phyloP scores from a whole-genome alignment of 2,888 invertebrate species.

The Quadriops clusia region DNA sequence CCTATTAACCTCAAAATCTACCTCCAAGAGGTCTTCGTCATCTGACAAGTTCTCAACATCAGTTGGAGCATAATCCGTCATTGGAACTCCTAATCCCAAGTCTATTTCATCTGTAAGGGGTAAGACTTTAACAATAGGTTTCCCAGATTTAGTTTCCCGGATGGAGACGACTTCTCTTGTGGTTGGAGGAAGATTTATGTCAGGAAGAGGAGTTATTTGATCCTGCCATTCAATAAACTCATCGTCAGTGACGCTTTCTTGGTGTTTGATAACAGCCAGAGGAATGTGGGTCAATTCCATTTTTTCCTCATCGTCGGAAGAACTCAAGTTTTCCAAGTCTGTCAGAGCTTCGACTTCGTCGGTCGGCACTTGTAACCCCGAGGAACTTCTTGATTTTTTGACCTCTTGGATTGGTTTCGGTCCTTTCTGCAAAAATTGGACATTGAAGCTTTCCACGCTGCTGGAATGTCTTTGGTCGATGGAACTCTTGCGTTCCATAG shows the following conservation, averaged over 20 bases:
- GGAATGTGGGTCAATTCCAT: slow-evolving; percentile 28
- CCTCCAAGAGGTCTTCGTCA: slow-evolving; percentile 21
- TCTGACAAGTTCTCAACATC: slow-evolving; percentile 36
- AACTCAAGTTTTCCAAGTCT: slow-evolving; percentile 35
- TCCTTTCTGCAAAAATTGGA: too few species aligned
- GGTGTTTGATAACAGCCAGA: slow-evolving; percentile 26
- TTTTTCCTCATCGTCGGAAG: slow-evolving; percentile 22
- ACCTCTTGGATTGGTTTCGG: slow-evolving; percentile 22
- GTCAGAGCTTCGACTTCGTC: slow-evolving; percentile 25
- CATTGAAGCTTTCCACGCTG: too few species aligned
- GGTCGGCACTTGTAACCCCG: slow-evolving; percentile 20
- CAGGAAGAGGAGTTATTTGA: slow-evolving; percentile 15
- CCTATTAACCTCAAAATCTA: slow-evolving; percentile 19
- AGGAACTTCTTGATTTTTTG: slow-evolving; percentile 14
- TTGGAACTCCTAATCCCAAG: slow-evolving; percentile 10
- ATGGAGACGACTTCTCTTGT: slow-evolving; percentile 37
- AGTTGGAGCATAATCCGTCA: slow-evolving; percentile 19
- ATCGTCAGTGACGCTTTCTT: slow-evolving; percentile 25
- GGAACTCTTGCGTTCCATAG: too few species aligned
- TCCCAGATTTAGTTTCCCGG: slow-evolving; percentile 29
- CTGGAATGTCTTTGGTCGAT: too few species aligned
- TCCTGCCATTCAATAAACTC: slow-evolving; percentile 19
- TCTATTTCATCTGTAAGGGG: slow-evolving; percentile 10
- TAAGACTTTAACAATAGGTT: slow-evolving; percentile 23
- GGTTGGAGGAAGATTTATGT: slow-evolving; percentile 33